A percentile compares a stretch with the other conserved stretches of the same genome.
These are phyloP conservation scores for Ennomos erosarius DNA, from an alignment of 2,888 invertebrate genomes.

Conservation along the genomic window DNA sequence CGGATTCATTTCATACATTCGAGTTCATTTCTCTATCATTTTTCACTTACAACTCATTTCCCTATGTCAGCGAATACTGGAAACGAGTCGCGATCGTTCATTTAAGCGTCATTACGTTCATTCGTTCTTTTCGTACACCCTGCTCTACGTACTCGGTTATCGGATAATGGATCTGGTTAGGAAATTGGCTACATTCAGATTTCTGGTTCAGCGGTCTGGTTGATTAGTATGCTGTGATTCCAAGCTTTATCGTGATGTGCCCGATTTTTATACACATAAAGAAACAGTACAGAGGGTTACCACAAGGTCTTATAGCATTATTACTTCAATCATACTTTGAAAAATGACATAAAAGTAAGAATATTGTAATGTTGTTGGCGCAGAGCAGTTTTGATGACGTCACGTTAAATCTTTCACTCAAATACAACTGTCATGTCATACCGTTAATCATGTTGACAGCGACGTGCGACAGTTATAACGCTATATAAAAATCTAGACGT, in stretches of 20 bases:
- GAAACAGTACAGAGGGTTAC: too few relatives aligned
- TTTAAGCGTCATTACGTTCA: constrained; percentile 70
- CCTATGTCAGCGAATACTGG: constrained; percentile 37
- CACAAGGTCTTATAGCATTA: too few relatives aligned
- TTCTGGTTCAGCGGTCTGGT: constrained; percentile 59
- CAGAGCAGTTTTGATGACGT: too few relatives aligned
- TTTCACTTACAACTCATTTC: constrained; percentile 41
- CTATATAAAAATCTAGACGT: too few relatives aligned
- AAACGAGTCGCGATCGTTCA: constrained; percentile 55
- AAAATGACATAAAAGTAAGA: too few relatives aligned
- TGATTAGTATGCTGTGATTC: constrained; percentile 59
- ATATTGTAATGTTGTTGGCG: too few relatives aligned
- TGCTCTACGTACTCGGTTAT: constrained; percentile 43
- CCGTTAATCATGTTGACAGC: too few relatives aligned
- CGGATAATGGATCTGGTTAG: constrained; percentile 67
- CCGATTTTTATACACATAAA: background rate
- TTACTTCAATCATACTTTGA: too few relatives aligned
- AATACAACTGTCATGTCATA: too few relatives aligned
- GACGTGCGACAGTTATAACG: too few relatives aligned
- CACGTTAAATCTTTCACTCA: too few relatives aligned
- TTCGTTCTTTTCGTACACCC: constrained; percentile 49
- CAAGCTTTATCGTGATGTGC: constrained; percentile 36
- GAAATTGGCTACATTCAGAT: constrained; percentile 74
- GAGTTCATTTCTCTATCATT: constrained; percentile 17
- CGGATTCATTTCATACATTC: background rate